Evolutionary conservation across 2,113 vertebrate genomes (phyloP).

Genomic region (Haemorhous mexicanus): DNA sequence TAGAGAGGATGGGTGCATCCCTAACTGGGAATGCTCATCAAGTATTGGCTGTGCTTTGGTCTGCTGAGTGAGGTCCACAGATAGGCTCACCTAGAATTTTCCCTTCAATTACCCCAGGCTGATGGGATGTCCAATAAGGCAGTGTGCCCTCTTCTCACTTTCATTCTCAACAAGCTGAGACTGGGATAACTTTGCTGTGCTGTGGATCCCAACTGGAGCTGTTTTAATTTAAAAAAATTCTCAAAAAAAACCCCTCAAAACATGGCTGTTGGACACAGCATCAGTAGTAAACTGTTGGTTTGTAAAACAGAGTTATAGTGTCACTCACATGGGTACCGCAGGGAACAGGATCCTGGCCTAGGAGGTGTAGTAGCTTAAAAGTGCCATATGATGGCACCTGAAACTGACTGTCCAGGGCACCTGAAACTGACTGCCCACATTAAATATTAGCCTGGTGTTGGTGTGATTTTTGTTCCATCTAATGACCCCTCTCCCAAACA

Average conservation of each 20-base stretch:
- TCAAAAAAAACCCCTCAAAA: not conserved
- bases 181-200: not conserved
- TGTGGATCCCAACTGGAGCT: not conserved
- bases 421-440: not conserved
- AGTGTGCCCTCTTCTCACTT: not conserved
- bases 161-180: not conserved
- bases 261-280: not conserved
- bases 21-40: not conserved
- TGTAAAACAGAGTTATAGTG: not conserved
- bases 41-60: not conserved
- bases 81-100: not conserved
- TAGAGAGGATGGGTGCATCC: not conserved
- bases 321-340: not conserved
- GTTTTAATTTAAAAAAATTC: not conserved
- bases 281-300: not conserved
- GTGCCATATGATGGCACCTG: not conserved
- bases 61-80: not conserved
- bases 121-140: fast-evolving
- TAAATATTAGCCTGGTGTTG: not conserved
- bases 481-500: not conserved
- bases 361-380: not conserved
- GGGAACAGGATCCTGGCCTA: not conserved
- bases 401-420: not conserved
- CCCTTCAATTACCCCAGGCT: not conserved
- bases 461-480: not conserved